phyloP scores from a whole-genome alignment of 2,797 vertebrate genomes.

The Neostethus bicornis region DNA sequence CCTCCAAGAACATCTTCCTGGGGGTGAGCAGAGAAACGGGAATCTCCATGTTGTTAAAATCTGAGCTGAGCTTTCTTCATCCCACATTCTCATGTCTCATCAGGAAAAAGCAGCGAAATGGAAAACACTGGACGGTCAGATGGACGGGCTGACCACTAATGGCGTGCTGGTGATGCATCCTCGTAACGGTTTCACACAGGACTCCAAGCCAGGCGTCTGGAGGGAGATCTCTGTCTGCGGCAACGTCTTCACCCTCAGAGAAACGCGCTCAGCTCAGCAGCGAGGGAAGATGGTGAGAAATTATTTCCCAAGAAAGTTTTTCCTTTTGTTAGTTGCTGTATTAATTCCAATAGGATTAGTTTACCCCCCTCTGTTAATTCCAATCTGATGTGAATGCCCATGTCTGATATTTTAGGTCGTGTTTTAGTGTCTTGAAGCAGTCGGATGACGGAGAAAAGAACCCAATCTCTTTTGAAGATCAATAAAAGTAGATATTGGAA shows the following conservation, averaged over 20 bases:
- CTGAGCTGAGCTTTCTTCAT: not conserved
- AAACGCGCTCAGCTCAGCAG: conserved; percentile 97
- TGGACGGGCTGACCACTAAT: conserved; percentile 97
- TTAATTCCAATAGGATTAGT: too few species aligned
- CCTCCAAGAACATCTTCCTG: conserved; percentile 98
- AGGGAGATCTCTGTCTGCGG: conserved; percentile 98
- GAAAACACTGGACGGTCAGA: conserved; percentile 94
- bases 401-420: too few species aligned
- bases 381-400: too few species aligned
- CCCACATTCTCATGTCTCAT: not conserved
- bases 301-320: not conserved
- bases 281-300: conserved; percentile 93
- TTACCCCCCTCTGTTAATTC: not conserved
- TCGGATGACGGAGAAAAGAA: too few species aligned
- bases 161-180: conserved; percentile 99
- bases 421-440: too few species aligned
- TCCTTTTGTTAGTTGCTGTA: not conserved
- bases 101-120: conserved; percentile 99
- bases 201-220: conserved; percentile 98
- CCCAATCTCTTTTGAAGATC: too few species aligned
- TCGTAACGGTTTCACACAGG: conserved; percentile 93
- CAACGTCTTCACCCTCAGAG: conserved; percentile 94
- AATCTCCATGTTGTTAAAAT: not conserved
- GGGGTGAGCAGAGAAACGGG: conserved; percentile 83
- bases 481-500: too few species aligned